A percentile compares a stretch with the other conserved stretches of the same genome.
These are phyloP conservation scores for Acromyrmex heyeri DNA, from an alignment of 1,140 invertebrate genomes.

Conservation along the genomic window DNA sequence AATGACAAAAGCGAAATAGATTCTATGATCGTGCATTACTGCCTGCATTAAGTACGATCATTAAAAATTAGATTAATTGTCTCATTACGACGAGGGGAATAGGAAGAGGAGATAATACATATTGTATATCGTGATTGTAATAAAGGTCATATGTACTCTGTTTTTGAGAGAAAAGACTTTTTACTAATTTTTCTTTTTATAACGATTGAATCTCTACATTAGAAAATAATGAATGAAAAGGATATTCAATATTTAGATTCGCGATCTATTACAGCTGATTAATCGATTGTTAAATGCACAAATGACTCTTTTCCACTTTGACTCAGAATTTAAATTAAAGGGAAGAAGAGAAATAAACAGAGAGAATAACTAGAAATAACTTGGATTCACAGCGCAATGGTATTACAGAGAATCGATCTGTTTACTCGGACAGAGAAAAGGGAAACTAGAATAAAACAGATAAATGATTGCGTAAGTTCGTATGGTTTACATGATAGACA, in stretches of 20 bases:
- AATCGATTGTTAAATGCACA: background rate
- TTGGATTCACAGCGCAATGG: background rate
- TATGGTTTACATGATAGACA: conserved; percentile 39
- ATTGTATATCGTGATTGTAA: background rate
- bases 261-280: background rate
- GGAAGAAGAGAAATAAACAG: conserved; percentile 7
- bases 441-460: conserved; percentile 27
- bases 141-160: background rate
- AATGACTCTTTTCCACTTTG: background rate
- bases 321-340: background rate
- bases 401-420: background rate
- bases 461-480: conserved; percentile 35
- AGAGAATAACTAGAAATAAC: conserved; percentile 8
- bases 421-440: background rate
- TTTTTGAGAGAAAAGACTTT: background rate
- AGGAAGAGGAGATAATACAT: background rate
- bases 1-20: background rate
- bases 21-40: background rate
- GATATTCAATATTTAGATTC: background rate
- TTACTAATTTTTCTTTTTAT: background rate
- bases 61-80: background rate
- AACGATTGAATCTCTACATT: background rate
- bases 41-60: background rate
- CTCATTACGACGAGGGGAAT: background rate
- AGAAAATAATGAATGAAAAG: background rate